Evolutionary conservation across 2,797 vertebrate genomes (phyloP), one percentile per base, ranked within the genome.

Genomic region (Sandelia bainsii): DNA sequence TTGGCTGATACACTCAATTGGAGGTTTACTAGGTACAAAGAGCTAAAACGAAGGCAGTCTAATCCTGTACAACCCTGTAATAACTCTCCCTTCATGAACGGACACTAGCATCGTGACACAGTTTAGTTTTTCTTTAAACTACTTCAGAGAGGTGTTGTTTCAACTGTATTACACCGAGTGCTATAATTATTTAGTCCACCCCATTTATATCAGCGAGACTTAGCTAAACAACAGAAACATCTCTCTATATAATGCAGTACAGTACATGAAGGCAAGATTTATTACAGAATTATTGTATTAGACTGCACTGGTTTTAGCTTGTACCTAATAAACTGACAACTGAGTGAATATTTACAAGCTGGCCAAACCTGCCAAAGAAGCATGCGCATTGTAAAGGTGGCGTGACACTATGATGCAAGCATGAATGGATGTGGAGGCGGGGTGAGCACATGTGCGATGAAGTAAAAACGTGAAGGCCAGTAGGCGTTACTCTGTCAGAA

Each of bases 391-490:
- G 19, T 62, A 20, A 44, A 64, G 51, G 25, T 54, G 10, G 19
- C 9, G 19, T 39, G 49, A 61, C 49, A 69, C 44, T 12, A n/a
- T 12, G 23, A 50, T 48, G 23, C 16, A 14, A 53, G 20, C 42
- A 34, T 62, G 22, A 37, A 37, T 62, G 37, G 34, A 37, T 39
- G 45, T 1, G 8, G 12, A 22, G 22, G 62, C 1, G 17, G 44
- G 13, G 17, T 44, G 42, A 37, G 19, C 0, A 0, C 13, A 22
- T 3, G 20, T 54, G 63, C 60, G 44, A 8, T 45, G 17, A 61
- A 27, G 17, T 42, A 13, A 42, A 71, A 53, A 67, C 34, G 63
- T 68, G 9, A 34, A 34, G 2, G 32, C 37, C 37, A 39, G 37
- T 3, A 1, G 53, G 44, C 1, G 13, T 69, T 40, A 32, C 32